phyloP scores from a whole-genome alignment of 2,113 vertebrate species.

The Bungarus multicinctus region DNA sequence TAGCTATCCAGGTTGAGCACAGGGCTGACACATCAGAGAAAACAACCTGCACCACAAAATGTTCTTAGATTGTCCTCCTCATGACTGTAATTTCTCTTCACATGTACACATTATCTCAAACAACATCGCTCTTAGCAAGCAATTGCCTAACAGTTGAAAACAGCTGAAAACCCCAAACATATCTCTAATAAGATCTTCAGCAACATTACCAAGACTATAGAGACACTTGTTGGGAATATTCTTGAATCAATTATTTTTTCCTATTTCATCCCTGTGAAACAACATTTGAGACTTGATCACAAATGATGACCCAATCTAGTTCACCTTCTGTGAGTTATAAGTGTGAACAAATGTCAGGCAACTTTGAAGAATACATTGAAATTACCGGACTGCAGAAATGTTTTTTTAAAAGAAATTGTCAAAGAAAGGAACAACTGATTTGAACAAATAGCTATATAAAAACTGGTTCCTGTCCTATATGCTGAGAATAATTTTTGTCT shows the following conservation, averaged over 20 bases:
- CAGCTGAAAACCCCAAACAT: not conserved
- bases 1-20: not conserved
- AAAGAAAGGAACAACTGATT: not conserved
- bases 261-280: not conserved
- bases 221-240: not conserved
- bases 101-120: not conserved
- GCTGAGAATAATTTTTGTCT: not conserved
- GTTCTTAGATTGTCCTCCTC: not conserved
- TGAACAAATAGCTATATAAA: not conserved
- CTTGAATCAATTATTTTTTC: not conserved
- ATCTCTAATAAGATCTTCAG: not conserved
- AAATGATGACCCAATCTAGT: not conserved
- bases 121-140: not conserved
- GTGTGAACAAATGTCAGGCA: not conserved
- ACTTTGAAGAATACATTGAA: not conserved
- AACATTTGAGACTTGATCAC: not conserved
- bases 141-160: not conserved
- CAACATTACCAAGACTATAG: not conserved
- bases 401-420: not conserved
- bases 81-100: not conserved
- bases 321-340: not conserved
- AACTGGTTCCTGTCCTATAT: not conserved
- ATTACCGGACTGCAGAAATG: not conserved
- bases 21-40: not conserved
- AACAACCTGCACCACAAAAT: not conserved